Conservation (phyloP, 2,113 vertebrate species). For the Progne subis region DNA sequence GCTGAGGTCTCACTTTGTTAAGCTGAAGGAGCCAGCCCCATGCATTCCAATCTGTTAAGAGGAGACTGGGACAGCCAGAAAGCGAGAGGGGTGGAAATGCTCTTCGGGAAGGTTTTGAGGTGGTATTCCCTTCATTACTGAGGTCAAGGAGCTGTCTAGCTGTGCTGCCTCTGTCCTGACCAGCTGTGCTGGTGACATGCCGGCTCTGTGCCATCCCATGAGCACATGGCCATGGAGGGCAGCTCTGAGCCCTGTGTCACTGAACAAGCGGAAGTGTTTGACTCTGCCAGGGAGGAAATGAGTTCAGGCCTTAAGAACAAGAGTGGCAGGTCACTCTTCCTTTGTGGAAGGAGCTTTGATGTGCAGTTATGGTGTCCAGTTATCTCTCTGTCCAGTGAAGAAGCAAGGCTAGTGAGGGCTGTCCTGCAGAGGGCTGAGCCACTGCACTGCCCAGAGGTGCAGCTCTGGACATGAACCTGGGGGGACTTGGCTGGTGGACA, state of each 20-base stretch:
- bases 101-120: neutral
- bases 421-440: neutral
- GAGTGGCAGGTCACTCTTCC: neutral
- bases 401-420: neutral
- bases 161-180: neutral
- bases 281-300: neutral
- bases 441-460: rapidly evolving
- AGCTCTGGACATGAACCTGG: neutral
- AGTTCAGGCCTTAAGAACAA: neutral
- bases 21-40: neutral
- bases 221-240: neutral
- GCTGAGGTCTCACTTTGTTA: neutral
- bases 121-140: neutral
- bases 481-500: neutral
- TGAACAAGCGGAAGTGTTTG: neutral
- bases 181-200: neutral
- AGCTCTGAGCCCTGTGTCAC: neutral
- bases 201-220: rapidly evolving
- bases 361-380: neutral
- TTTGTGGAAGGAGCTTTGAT: neutral
- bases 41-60: neutral
- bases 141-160: neutral
- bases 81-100: neutral
- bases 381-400: neutral
- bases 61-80: neutral